Conservation (phyloP, 2,113 vertebrate genomes). For the Gorsachius goisagi region DNA sequence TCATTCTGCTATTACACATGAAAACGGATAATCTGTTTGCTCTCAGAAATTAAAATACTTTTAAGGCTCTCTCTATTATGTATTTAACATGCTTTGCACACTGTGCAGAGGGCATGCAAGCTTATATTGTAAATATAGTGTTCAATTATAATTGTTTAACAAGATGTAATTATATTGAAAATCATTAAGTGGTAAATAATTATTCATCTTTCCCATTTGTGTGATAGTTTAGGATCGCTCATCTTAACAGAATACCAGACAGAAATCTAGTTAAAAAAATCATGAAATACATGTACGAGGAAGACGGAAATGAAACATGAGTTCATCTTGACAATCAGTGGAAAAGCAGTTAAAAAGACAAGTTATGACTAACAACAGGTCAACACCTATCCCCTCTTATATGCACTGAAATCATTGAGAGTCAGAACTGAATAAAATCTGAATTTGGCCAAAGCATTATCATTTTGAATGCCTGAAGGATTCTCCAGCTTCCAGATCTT, state of each 20-base stretch:
- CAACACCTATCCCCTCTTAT: not conserved
- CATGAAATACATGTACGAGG: not conserved
- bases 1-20: not conserved
- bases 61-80: not conserved
- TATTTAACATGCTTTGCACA: not conserved
- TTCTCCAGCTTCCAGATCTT: not conserved
- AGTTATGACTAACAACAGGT: not conserved
- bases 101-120: not conserved
- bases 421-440: not conserved
- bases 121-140: not conserved
- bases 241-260: not conserved
- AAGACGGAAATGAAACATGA: not conserved
- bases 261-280: not conserved
- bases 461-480: not conserved
- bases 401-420: not conserved
- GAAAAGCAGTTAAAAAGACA: not conserved
- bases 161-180: not conserved
- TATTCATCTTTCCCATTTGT: not conserved
- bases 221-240: not conserved
- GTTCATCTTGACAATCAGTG: not conserved
- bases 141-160: not conserved
- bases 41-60: not conserved
- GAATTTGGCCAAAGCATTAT: not conserved
- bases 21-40: not conserved
- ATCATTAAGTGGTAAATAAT: not conserved